These are phyloP conservation scores for Aphelenchoides fujianensis DNA, from an alignment of 1,140 invertebrate genomes.

Conservation along the genomic window DNA sequence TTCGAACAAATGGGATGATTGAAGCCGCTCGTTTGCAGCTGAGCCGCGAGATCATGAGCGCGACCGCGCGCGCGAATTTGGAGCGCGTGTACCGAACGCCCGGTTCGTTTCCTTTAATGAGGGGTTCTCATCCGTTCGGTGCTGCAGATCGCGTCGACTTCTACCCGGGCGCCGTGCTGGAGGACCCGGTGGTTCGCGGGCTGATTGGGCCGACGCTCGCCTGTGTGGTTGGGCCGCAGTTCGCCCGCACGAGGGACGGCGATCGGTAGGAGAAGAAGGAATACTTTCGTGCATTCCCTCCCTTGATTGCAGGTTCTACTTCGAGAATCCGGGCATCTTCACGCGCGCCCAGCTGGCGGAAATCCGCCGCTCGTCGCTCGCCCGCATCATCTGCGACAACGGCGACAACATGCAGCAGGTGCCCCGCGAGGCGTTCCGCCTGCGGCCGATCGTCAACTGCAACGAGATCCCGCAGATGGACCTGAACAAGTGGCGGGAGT, in stretches of 20 bases:
- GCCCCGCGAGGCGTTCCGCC: conserved; percentile 68
- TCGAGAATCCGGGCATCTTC: conserved; percentile 56
- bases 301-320: conserved; percentile 56
- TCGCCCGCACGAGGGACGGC: conserved; percentile 69
- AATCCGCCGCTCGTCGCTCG: conserved; percentile 80
- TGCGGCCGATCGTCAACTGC: conserved; percentile 54
- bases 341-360: conserved; percentile 77
- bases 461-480: conserved; percentile 61
- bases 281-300: too few relatives aligned
- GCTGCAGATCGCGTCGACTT: conserved; percentile 56
- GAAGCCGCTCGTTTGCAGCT: conserved; percentile 36
- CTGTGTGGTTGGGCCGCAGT: conserved; percentile 92
- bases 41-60: conserved; percentile 54
- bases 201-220: conserved; percentile 74
- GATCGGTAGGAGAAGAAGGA: too few relatives aligned
- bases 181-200: conserved; percentile 59
- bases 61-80: conserved; percentile 45
- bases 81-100: conserved; percentile 42
- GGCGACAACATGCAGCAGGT: conserved; percentile 69
- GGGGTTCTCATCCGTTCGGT: background rate
- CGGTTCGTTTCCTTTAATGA: conserved; percentile 29
- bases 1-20: too few relatives aligned
- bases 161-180: conserved; percentile 57
- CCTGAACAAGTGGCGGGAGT: conserved; percentile 56
- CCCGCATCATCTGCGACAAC: conserved; percentile 88